Conservation (phyloP, 1,140 invertebrate genomes). For the Atopsyche davidsoni region DNA sequence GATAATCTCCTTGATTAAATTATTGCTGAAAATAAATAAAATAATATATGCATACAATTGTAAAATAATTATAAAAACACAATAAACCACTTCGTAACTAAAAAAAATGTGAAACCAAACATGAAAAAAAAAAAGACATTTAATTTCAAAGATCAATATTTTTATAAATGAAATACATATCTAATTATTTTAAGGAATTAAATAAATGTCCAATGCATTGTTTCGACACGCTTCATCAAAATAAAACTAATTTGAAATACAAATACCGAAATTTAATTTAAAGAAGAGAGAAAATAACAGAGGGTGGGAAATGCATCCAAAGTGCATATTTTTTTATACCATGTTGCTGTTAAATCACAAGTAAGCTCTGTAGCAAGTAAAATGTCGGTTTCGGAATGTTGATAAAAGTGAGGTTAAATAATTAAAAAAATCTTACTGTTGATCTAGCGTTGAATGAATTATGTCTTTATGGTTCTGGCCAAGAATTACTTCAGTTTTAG, state of each 20-base stretch:
- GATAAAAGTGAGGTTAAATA: not conserved
- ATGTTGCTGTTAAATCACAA: no score
- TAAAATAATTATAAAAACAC: slow-evolving; percentile 16
- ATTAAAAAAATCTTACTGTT: slow-evolving; percentile 44
- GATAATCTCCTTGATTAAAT: slow-evolving; percentile 36
- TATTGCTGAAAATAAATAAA: slow-evolving; percentile 33
- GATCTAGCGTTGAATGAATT: slow-evolving; percentile 47
- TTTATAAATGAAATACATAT: not conserved
- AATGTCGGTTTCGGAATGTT: not conserved
- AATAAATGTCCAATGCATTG: not conserved
- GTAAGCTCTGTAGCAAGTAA: no score
- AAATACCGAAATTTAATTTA: no score
- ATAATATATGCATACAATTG: slow-evolving; percentile 9
- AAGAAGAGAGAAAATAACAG: not conserved
- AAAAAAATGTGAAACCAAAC: not conserved
- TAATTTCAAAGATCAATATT: not conserved
- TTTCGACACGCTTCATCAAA: no score
- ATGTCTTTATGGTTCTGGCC: slow-evolving; percentile 48
- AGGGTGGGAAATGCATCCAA: not conserved
- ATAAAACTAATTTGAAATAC: no score
- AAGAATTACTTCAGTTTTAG: slow-evolving; percentile 44
- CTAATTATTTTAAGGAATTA: not conserved
- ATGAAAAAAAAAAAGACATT: not conserved
- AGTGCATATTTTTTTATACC: not conserved
- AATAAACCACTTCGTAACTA: slow-evolving; percentile 11